Conservation (phyloP, 2,113 vertebrate genomes). For the Ammospiza nelsoni region DNA sequence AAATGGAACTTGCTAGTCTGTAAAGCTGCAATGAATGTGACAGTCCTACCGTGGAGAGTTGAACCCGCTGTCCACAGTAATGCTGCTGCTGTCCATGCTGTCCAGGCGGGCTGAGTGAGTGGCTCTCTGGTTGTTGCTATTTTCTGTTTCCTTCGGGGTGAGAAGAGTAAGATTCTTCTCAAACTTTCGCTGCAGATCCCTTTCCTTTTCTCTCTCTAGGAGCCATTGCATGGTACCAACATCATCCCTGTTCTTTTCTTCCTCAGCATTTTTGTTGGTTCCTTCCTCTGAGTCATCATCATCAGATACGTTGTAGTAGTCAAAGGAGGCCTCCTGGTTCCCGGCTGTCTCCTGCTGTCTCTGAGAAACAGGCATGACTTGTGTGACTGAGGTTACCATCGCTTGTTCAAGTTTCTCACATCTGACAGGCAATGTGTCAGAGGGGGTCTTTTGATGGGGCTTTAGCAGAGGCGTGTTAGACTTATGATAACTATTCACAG, state of each 20-base stretch:
- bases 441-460: constrained; percentile 81
- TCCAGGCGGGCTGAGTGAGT: constrained; percentile 94
- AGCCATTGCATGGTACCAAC: constrained; percentile 98
- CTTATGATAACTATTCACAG: constrained; percentile 93
- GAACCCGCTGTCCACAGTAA: constrained; percentile 99
- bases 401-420: constrained; percentile 88
- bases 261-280: constrained; percentile 81
- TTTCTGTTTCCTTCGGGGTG: constrained; percentile 89
- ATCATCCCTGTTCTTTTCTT: constrained; percentile 84
- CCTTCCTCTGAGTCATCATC: constrained; percentile 93
- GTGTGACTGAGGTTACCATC: constrained; percentile 81
- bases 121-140: constrained; percentile 91
- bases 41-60: constrained; percentile 96
- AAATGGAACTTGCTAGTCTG: not conserved
- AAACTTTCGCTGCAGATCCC: constrained; percentile 95
- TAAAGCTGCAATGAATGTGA: constrained; percentile 55
- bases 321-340: constrained; percentile 89
- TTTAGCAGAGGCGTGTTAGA: constrained; percentile 87
- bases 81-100: constrained; percentile 99
- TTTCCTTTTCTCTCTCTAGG: constrained; percentile 92
- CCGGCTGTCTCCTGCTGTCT: constrained; percentile 82
- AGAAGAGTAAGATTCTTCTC: constrained; percentile 97
- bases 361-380: constrained; percentile 80
- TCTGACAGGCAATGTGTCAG: constrained; percentile 83
- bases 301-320: constrained; percentile 97